Evolutionary conservation across 2,888 invertebrate species (phyloP).

Genomic region (Epinotia nisella): DNA sequence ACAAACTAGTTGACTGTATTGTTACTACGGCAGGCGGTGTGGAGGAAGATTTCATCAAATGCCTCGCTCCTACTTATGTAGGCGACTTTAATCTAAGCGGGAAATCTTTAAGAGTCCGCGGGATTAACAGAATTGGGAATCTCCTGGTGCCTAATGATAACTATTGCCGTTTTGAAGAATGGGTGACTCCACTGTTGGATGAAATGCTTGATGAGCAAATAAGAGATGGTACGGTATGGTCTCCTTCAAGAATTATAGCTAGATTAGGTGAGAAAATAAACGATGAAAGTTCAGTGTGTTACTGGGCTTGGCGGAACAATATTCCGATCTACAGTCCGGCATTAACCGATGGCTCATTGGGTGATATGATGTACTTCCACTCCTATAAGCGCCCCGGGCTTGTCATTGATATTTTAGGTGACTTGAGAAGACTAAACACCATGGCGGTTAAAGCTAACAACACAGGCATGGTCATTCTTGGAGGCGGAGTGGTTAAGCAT

Average conservation of each 20-base stretch:
- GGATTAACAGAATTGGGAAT: constrained; percentile 95
- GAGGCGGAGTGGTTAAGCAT: constrained; percentile 99
- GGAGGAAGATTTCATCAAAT: constrained; percentile 99
- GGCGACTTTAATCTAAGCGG: constrained; percentile 96
- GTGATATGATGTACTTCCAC: constrained; percentile 99
- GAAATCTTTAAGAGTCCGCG: constrained; percentile 90
- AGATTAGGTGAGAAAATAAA: constrained; percentile 95
- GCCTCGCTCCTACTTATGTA: constrained; percentile 96
- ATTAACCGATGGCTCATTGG: constrained; percentile 97
- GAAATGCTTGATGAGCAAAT: constrained; percentile 95
- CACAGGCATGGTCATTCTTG: constrained; percentile 98
- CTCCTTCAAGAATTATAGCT: constrained; percentile 87
- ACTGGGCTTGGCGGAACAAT: constrained; percentile 98
- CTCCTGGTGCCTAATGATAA: constrained; percentile 98
- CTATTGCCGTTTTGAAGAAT: constrained; percentile 98
- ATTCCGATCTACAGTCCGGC: constrained; percentile 99
- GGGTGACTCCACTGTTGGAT: constrained; percentile 97
- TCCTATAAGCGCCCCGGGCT: constrained; percentile 97
- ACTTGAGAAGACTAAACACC: constrained; percentile 94
- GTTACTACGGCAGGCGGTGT: constrained; percentile 99
- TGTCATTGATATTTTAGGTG: constrained; percentile 96
- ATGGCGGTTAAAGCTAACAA: constrained; percentile 97
- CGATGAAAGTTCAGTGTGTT: constrained; percentile 96
- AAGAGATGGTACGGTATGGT: constrained; percentile 90
- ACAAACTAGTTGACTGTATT: constrained; percentile 94